Percentiles rank a stretch among this genome's conserved stretches.
These are phyloP conservation scores for Schizopygopsis malacanthus DNA, from an alignment of 2,797 vertebrate genomes.

Conservation along the genomic window DNA sequence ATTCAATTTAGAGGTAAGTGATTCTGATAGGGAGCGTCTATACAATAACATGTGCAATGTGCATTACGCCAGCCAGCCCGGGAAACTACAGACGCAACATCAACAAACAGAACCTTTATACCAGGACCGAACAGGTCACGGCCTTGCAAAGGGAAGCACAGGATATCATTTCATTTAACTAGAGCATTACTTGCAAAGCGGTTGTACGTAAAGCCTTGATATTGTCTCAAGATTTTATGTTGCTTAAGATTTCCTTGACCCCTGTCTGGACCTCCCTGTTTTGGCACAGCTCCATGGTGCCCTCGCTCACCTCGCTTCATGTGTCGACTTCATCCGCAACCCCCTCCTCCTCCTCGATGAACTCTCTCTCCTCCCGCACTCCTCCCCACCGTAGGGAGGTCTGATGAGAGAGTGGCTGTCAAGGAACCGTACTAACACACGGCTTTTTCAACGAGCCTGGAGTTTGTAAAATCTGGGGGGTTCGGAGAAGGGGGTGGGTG, in stretches of 20 bases:
- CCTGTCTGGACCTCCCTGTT: conserved; percentile 75
- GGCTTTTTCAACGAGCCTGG: conserved; percentile 71
- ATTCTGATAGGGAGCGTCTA: not conserved
- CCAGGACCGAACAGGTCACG: conserved; percentile 14
- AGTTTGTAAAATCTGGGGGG: conserved; percentile 61
- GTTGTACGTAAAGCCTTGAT: conserved; percentile 57
- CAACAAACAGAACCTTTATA: conserved; percentile 31
- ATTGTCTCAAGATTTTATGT: conserved; percentile 52
- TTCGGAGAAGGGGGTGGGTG: conserved; percentile 46
- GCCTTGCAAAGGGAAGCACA: conserved; percentile 31
- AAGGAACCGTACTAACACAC: conserved; percentile 75
- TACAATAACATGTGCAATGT: not conserved
- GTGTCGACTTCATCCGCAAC: conserved; percentile 54
- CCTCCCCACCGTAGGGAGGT: conserved; percentile 54
- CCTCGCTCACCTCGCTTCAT: conserved; percentile 74
- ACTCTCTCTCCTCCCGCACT: conserved; percentile 45
- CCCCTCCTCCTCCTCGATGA: conserved; percentile 52
- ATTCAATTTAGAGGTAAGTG: not conserved
- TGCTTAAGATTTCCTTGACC: conserved; percentile 65
- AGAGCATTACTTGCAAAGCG: conserved; percentile 39
- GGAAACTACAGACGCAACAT: conserved; percentile 2
- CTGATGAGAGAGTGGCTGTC: conserved; percentile 73
- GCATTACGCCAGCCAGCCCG: conserved; percentile 8
- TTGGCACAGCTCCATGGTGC: conserved; percentile 77
- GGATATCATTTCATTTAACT: conserved; percentile 30